Percentiles rank a stretch among this genome's conserved stretches.
Conservation (phyloP, 2,113 vertebrate genomes). For the Lanius ludovicianus region DNA sequence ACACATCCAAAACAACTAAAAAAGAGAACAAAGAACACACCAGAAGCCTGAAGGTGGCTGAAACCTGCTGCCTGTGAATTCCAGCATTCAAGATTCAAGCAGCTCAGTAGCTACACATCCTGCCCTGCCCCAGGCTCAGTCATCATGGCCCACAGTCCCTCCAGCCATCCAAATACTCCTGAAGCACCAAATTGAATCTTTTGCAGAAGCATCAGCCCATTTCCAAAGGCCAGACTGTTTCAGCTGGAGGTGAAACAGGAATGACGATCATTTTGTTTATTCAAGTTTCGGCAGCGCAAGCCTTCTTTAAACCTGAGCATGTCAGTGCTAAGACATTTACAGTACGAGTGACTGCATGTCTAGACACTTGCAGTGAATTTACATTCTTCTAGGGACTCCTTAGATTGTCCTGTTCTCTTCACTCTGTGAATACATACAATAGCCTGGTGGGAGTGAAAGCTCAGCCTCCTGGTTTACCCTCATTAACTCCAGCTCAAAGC, state of each 20-base stretch:
- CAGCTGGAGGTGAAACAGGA: neutral
- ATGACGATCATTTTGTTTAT: neutral
- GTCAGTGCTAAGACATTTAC: slow-evolving; percentile 9
- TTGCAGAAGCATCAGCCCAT: neutral
- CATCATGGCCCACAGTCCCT: neutral
- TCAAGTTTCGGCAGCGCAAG: neutral
- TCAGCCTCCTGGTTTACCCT: slow-evolving; percentile 45
- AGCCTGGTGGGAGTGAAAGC: slow-evolving; percentile 41
- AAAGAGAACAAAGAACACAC: neutral
- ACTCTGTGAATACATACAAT: slow-evolving; percentile 65
- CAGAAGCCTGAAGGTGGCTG: neutral
- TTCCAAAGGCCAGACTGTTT: neutral
- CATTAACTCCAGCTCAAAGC: slow-evolving; percentile 66
- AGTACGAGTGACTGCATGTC: slow-evolving; percentile 57
- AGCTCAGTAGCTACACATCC: neutral
- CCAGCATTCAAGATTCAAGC: neutral
- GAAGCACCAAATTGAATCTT: neutral
- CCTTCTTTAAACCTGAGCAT: neutral
- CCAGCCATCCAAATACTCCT: neutral
- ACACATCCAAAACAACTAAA: neutral
- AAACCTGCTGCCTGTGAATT: neutral
- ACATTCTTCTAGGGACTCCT: slow-evolving; percentile 61
- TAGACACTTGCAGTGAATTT: slow-evolving; percentile 68
- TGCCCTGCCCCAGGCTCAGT: neutral
- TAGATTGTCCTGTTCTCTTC: slow-evolving; percentile 49